phyloP scores from a whole-genome alignment of 1,140 invertebrate genomes.

The honey bee (Apis mellifera) region DNA sequence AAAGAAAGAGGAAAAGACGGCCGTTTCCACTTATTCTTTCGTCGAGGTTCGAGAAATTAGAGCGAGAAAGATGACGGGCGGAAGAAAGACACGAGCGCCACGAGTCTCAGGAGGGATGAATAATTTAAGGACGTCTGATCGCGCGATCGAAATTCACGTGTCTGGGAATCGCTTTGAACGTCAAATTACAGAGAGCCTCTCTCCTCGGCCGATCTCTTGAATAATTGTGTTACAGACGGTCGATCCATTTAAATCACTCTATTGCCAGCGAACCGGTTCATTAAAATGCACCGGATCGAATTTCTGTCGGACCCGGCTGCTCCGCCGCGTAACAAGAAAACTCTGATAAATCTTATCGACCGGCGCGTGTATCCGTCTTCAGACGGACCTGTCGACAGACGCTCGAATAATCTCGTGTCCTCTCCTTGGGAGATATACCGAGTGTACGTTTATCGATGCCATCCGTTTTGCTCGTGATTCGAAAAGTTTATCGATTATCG shows the following conservation, averaged over 20 bases:
- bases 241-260: conserved; percentile 68
- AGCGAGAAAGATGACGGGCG: background rate
- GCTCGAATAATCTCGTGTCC: background rate
- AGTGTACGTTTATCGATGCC: background rate
- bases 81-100: background rate
- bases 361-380: conserved; percentile 10
- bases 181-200: conserved; percentile 60
- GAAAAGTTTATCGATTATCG: too few relatives aligned
- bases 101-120: conserved; percentile 60
- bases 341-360: conserved; percentile 62
- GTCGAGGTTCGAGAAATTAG: conserved; percentile 13
- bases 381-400: background rate
- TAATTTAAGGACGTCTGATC: conserved; percentile 66
- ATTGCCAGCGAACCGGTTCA: conserved; percentile 63
- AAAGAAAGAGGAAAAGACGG: conserved; percentile 11
- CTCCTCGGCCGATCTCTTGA: conserved; percentile 62
- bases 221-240: conserved; percentile 67
- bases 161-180: conserved; percentile 67
- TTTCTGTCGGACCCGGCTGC: conserved; percentile 55
- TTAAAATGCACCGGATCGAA: conserved; percentile 66
- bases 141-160: conserved; percentile 63
- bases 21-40: conserved; percentile 56
- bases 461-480: background rate
- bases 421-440: too few relatives aligned
- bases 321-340: conserved; percentile 55